Percentiles rank a stretch among this genome's conserved stretches.
These are phyloP conservation scores for Siniperca undulata DNA, from an alignment of 2,797 vertebrate genomes.

Conservation along the genomic window DNA sequence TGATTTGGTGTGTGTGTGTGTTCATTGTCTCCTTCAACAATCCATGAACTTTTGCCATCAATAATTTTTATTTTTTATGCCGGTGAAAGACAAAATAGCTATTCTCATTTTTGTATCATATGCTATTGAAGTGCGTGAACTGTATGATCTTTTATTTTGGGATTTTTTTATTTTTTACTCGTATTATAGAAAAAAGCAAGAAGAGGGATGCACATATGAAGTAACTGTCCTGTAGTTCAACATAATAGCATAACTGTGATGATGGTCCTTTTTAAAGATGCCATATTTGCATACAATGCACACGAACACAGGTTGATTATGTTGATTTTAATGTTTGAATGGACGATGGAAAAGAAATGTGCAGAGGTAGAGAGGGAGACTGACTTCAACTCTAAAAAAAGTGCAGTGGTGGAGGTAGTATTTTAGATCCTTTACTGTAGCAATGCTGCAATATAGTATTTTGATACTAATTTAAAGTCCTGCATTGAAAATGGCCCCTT, in stretches of 20 bases:
- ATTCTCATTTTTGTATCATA: neutral
- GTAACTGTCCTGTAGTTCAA: neutral
- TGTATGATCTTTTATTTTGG: neutral
- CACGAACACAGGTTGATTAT: neutral
- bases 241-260: neutral
- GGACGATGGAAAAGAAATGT: neutral
- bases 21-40: conserved; percentile 16
- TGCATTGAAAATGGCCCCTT: neutral
- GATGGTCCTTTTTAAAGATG: neutral
- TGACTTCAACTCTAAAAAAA: neutral
- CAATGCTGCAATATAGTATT: neutral
- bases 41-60: neutral
- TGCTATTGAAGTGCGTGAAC: neutral
- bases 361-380: too few species aligned
- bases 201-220: neutral
- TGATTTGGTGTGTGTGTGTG: conserved; percentile 30
- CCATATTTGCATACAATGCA: neutral
- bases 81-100: neutral
- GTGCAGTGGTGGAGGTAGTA: neutral
- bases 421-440: neutral
- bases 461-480: neutral
- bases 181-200: neutral
- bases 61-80: neutral
- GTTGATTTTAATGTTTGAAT: neutral
- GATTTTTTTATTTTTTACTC: too few species aligned